phyloP scores from a whole-genome alignment of 2,797 vertebrate species.

The Champsocephalus esox region DNA sequence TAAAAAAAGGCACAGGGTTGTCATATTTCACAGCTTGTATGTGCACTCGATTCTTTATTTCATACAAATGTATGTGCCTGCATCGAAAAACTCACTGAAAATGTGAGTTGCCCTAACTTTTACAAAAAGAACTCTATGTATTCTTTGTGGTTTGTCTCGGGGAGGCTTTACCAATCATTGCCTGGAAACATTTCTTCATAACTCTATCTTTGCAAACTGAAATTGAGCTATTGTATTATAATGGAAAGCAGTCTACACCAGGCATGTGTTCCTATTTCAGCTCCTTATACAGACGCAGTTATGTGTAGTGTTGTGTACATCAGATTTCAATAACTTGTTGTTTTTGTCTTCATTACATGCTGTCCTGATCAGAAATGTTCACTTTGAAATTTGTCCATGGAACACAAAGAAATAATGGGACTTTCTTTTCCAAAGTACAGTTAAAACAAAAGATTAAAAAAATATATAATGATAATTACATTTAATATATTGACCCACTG shows the following conservation, averaged over 20 bases:
- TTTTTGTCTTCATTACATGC: neutral
- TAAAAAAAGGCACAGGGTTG: too few species aligned
- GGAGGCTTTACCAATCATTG: neutral
- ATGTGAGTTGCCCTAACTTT: neutral
- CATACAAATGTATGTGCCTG: too few species aligned
- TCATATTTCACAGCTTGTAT: too few species aligned
- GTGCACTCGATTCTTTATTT: too few species aligned
- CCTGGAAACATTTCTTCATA: neutral
- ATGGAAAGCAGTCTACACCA: neutral
- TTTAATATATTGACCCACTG: neutral
- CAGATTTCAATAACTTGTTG: neutral
- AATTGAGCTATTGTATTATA: neutral
- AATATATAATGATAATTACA: neutral
- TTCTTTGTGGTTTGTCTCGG: neutral
- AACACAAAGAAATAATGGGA: neutral
- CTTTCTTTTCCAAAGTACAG: neutral
- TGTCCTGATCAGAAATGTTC: neutral
- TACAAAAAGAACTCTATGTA: neutral
- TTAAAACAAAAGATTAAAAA: neutral
- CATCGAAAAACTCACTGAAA: too few species aligned
- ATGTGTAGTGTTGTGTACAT: too few species aligned
- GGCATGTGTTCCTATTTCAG: slow-evolving; percentile 4
- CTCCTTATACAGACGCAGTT: slow-evolving; percentile 9
- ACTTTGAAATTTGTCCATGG: neutral
- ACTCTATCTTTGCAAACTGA: neutral